Evolutionary conservation across 2,113 vertebrate species (phyloP).

Genomic region (Vulpes vulpes): DNA sequence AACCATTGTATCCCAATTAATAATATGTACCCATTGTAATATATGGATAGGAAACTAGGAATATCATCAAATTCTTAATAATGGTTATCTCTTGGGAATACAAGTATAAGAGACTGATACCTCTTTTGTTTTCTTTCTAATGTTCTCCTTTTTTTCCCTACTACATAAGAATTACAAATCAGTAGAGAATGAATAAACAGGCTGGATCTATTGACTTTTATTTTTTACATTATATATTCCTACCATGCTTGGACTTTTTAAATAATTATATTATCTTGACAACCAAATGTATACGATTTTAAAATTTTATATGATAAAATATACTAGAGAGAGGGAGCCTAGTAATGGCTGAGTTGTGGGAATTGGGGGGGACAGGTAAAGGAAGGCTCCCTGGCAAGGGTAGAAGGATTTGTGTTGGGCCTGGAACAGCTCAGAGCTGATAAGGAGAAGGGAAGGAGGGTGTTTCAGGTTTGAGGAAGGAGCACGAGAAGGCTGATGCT

Average conservation of each 20-base stretch:
- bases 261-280: slow-evolving; percentile 40
- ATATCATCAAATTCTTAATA: neutral
- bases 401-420: neutral
- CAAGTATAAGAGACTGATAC: neutral
- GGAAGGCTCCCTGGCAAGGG: neutral
- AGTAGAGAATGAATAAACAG: neutral
- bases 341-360: neutral
- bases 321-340: neutral
- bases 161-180: neutral
- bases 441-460: neutral
- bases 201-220: neutral
- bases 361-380: neutral
- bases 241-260: neutral
- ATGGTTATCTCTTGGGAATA: neutral
- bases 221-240: neutral
- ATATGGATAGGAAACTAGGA: neutral
- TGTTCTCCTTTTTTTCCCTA: neutral
- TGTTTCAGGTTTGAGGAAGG: neutral
- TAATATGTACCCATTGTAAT: neutral
- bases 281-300: neutral
- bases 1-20: neutral
- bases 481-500: neutral
- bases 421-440: neutral
- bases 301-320: slow-evolving; percentile 19
- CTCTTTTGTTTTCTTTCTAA: neutral